A percentile compares a stretch with the other conserved stretches of the same genome.
phyloP scores from a whole-genome alignment of 2,113 vertebrate species.

The Tauraco erythrolophus region DNA sequence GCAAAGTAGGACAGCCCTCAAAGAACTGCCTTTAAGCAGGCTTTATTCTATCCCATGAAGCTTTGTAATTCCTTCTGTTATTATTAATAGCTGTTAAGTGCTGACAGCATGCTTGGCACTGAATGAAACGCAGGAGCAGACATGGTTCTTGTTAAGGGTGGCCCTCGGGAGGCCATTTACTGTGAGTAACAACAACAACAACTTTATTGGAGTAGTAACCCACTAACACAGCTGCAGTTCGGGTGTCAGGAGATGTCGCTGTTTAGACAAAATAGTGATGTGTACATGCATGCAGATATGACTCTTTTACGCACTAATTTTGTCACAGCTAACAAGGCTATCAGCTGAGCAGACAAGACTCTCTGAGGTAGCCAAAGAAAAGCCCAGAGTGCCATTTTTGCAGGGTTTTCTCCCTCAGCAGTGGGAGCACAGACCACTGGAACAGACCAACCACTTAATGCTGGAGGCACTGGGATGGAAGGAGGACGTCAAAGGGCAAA shows the following conservation, averaged over 20 bases:
- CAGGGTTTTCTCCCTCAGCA: background rate
- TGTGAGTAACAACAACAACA: slow-evolving; percentile 66
- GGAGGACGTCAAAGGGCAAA: background rate
- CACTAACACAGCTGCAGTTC: background rate
- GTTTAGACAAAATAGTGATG: slow-evolving; percentile 36
- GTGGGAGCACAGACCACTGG: background rate
- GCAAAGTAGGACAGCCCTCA: background rate
- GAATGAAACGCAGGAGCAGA: slow-evolving; percentile 58
- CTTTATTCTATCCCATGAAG: slow-evolving; percentile 41
- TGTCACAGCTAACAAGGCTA: background rate
- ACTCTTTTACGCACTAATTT: background rate
- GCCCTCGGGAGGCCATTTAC: slow-evolving; percentile 62
- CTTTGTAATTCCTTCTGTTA: slow-evolving; percentile 57
- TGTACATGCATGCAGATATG: background rate
- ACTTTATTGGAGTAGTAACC: slow-evolving; percentile 53
- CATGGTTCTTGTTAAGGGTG: slow-evolving; percentile 63
- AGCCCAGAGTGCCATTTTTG: background rate
- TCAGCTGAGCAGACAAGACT: background rate
- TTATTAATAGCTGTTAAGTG: slow-evolving; percentile 71
- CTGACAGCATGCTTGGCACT: slow-evolving; percentile 66
- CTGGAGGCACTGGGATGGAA: background rate
- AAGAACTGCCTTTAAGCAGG: slow-evolving; percentile 11
- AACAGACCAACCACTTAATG: background rate
- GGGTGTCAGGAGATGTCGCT: slow-evolving; percentile 65
- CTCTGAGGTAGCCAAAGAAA: background rate